Evolutionary conservation across 2,888 invertebrate species (phyloP), one percentile per base, ranked within the genome.

Genomic region (Diarsia mendica): DNA sequence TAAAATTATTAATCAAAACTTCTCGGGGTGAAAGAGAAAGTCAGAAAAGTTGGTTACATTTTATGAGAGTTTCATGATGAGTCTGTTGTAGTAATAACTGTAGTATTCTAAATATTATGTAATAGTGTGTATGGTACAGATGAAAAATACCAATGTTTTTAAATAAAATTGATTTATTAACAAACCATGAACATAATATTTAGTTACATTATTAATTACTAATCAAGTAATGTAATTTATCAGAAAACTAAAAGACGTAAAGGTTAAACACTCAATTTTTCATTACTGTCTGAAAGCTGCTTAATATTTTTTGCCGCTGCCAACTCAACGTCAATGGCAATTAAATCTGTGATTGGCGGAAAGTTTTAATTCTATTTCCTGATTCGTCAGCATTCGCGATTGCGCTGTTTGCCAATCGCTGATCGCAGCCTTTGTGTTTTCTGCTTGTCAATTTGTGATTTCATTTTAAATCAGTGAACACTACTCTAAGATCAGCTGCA

Each of bases 351-450:
- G 81, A 86, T 86, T 87, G 86, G 86, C 39, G 51, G 53, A 76
- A 67, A 0, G 1, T 28, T 44, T 48, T 3, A 44, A 51, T 58
- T 79, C 69, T 64, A 81, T 72, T 80, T 84, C 71, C 73, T 86
- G 88, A 87, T 87, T 87, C 79, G 87, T 83, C 83, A 44, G 74
- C 67, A 46, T n/a, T 49, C 15, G 49, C 64, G 67, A 48, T 67
- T 88, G 88, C 85, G 80, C 55, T 77, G 67, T 75, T 79, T 77
- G 64, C 82, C 80, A 88, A 84, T 78, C 77, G 33, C 73, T 66
- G 67, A 84, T 74, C 77, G 44, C 72, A 66, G 67, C 63, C 65
- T 80, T 81, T 80, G 74, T 83, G 55, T 80, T 77, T 68, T 83
- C 67, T 66, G 84, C 67, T 67, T 82, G 75, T 53, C 79, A 82